Conservation (phyloP, 2,797 vertebrate species). For the Monodelphis domestica region DNA sequence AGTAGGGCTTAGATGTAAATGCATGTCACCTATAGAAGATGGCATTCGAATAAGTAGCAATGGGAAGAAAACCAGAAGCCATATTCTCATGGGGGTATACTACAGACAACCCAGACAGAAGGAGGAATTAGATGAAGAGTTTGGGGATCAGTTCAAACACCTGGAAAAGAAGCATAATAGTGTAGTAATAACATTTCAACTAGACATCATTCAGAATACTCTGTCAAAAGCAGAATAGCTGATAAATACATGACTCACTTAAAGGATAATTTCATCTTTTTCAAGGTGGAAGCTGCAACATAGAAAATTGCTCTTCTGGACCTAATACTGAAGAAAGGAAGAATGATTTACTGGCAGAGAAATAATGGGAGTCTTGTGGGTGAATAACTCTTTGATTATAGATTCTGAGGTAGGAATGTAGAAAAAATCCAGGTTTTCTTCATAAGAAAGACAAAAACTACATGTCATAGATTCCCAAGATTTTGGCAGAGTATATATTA, state of each 20-base stretch:
- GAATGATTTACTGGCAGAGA: not conserved
- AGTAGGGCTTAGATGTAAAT: not conserved
- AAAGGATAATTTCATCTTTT: not conserved
- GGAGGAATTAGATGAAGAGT: not conserved
- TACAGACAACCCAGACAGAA: not conserved
- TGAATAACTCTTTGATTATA: not conserved
- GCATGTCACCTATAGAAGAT: not conserved
- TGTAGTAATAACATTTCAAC: not conserved
- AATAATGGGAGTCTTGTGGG: not conserved
- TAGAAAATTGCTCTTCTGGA: not conserved
- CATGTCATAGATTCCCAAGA: not conserved
- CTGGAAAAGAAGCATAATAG: not conserved
- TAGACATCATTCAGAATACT: not conserved
- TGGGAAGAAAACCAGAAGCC: not conserved
- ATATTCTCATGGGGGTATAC: not conserved
- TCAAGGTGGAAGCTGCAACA: not conserved
- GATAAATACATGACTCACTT: not conserved
- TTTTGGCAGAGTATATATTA: not conserved
- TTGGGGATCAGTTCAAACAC: not conserved
- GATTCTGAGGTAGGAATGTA: not conserved
- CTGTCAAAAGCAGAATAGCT: not conserved
- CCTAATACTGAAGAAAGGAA: not conserved
- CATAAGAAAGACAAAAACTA: not conserved
- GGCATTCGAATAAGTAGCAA: not conserved
- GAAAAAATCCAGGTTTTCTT: not conserved